These are phyloP conservation scores for Lapara coniferarum DNA, from an alignment of 2,888 invertebrate species.

Conservation along the genomic window DNA sequence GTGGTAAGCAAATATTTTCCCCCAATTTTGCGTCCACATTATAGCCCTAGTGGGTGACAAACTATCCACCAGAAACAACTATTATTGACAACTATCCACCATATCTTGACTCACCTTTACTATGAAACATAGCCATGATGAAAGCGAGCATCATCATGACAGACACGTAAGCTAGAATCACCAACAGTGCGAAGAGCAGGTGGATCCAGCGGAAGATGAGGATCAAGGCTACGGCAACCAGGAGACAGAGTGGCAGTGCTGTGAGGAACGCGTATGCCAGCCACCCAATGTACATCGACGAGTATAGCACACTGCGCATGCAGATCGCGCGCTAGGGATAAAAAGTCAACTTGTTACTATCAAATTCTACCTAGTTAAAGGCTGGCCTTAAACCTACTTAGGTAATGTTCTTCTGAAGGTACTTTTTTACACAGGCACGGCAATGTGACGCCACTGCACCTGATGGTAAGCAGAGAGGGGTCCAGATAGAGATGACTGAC, in stretches of 20 bases:
- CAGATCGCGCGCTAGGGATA: conserved; percentile 59
- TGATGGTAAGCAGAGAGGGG: no score
- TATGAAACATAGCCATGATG: conserved; percentile 72
- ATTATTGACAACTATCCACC: no score
- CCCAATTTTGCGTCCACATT: no score
- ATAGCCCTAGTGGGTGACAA: no score
- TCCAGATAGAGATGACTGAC: no score
- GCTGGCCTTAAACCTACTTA: no score
- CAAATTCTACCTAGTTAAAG: no score
- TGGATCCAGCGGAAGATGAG: conserved; percentile 75
- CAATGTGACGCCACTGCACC: no score
- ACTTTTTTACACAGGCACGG: no score
- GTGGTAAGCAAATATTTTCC: no score
- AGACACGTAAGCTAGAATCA: conserved; percentile 59
- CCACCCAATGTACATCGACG: conserved; percentile 68
- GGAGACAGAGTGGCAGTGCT: conserved; percentile 60
- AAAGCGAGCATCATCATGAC: conserved; percentile 67
- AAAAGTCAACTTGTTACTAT: not conserved
- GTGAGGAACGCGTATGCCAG: conserved; percentile 62
- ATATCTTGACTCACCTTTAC: conserved; percentile 48
- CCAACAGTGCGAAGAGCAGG: conserved; percentile 55
- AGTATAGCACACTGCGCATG: conserved; percentile 61
- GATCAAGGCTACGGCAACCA: conserved; percentile 61
- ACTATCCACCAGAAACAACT: no score
- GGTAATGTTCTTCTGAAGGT: no score